Conservation (phyloP, 2,113 vertebrate species). For the Oriolus oriolus region DNA sequence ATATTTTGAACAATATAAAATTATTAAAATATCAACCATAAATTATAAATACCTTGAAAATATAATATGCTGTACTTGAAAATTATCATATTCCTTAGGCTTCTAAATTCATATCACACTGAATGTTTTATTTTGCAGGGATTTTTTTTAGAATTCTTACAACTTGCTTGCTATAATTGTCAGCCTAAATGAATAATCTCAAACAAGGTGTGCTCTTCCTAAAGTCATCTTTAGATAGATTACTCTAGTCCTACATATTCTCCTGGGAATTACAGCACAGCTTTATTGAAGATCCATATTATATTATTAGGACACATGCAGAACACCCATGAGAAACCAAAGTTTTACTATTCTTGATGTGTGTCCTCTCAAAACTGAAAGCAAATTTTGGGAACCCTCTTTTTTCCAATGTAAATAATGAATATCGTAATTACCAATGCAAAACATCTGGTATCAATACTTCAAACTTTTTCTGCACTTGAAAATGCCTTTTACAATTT, state of each 20-base stretch:
- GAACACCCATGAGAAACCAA: background rate
- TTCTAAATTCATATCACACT: background rate
- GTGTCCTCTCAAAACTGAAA: background rate
- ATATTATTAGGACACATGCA: background rate
- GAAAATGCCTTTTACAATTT: background rate
- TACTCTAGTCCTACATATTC: background rate
- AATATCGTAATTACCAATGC: background rate
- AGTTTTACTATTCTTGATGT: background rate
- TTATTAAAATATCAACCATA: background rate
- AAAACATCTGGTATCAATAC: background rate
- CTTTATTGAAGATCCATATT: background rate
- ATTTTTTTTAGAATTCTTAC: background rate
- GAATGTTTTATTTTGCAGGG: background rate
- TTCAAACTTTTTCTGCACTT: background rate
- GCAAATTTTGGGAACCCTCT: background rate
- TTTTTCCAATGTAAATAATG: background rate
- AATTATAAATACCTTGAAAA: background rate
- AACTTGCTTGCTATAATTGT: background rate
- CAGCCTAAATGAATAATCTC: background rate
- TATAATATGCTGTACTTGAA: background rate
- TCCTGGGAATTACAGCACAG: background rate
- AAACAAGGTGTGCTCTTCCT: background rate
- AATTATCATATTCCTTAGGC: background rate
- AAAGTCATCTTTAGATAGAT: background rate
- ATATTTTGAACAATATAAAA: background rate